Conservation (phyloP, 35 echinoderm and acorn worm genomes). For the Nesometra sesokonis region DNA sequence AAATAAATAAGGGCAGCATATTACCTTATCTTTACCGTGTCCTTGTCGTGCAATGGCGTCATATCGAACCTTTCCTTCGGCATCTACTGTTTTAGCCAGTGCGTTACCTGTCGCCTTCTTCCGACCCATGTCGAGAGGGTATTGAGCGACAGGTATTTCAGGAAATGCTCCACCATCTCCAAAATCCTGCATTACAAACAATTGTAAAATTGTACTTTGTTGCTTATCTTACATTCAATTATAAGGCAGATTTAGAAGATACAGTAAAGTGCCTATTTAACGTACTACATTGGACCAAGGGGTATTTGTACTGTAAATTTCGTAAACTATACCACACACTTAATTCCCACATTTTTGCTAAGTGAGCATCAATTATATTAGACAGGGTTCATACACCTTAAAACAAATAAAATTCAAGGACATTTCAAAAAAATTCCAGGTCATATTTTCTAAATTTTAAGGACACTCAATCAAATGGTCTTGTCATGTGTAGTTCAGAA, state of each 20-base stretch:
- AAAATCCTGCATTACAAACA: conserved; percentile 47
- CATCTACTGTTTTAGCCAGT: conserved; percentile 90
- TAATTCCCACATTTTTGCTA: no score
- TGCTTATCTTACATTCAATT: no score
- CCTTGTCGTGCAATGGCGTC: conserved; percentile 79
- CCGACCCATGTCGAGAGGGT: conserved; percentile 74
- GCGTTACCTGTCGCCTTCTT: conserved; percentile 50
- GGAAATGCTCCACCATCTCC: conserved; percentile 91
- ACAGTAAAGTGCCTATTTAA: not conserved
- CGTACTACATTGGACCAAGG: not conserved
- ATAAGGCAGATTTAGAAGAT: no score
- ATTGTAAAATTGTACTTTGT: no score
- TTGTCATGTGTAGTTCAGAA: no score
- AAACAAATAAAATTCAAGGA: no score
- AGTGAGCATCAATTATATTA: no score
- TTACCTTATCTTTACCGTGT: conserved; percentile 92
- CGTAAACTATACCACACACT: no score
- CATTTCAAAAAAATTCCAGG: no score
- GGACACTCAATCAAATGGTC: no score
- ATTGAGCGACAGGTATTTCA: conserved; percentile 78
- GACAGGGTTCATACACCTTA: no score
- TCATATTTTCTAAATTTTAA: no score
- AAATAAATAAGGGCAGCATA: not conserved
- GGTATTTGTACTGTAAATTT: not conserved
- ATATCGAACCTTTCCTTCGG: conserved; percentile 70